A percentile compares a stretch with the other conserved stretches of the same genome.
These are phyloP conservation scores for Anguilla megastoma DNA, from an alignment of 2,797 vertebrate species.

Conservation along the genomic window DNA sequence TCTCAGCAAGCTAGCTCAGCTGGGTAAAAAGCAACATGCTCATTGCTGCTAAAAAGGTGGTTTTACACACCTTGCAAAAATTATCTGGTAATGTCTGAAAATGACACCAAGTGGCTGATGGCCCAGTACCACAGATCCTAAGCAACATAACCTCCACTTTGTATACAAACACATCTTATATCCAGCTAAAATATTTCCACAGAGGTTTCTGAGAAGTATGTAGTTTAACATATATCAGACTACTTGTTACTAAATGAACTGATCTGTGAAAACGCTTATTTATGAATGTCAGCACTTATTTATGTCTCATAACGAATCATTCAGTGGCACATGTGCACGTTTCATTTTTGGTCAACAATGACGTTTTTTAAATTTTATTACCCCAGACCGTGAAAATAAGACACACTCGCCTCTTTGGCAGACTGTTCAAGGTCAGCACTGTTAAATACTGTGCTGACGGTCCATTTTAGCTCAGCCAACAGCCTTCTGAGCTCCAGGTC, in stretches of 20 bases:
- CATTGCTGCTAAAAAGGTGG: background rate
- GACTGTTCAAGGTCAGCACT: background rate
- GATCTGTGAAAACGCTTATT: background rate
- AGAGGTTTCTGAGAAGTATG: background rate
- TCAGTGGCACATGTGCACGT: background rate
- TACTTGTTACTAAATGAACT: background rate
- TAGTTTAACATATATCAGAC: background rate
- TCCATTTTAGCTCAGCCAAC: slow-evolving; percentile 7
- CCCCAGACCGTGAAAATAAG: background rate
- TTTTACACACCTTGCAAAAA: background rate
- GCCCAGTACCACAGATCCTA: background rate
- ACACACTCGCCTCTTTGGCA: background rate
- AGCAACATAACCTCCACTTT: background rate
- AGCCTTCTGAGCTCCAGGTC: slow-evolving; percentile 7
- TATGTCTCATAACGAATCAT: slow-evolving; percentile 7
- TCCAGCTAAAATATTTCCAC: background rate
- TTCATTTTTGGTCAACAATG: background rate
- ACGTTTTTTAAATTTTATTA: background rate
- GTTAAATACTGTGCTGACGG: background rate
- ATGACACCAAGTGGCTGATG: background rate
- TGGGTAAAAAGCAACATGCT: background rate
- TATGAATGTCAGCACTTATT: background rate
- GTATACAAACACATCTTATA: background rate
- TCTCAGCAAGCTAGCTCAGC: background rate
- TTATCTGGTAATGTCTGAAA: background rate